Evolutionary conservation across 2,113 vertebrate genomes (phyloP), one percentile per base, ranked within the genome.

Genomic region (Scytalopus superciliaris): DNA sequence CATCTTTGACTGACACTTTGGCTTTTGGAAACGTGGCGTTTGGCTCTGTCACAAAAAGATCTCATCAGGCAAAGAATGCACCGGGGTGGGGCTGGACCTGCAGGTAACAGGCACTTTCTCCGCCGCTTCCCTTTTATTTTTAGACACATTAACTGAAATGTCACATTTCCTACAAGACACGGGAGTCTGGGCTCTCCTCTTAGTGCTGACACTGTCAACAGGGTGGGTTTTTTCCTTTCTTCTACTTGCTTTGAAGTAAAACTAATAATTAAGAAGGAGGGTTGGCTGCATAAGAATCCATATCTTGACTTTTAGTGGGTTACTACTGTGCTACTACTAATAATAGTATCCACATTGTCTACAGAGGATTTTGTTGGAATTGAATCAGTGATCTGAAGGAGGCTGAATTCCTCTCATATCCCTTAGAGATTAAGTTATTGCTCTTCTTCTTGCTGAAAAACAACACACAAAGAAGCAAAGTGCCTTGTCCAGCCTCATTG

Each of bases 211-310:
- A 22, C 64, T 59, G 75, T 69, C 91, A 89, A 83, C 87, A 88
- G 56, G 42, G 16, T 33, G 57, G 10, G 55, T 47, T 57, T 72
- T 45, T 37, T 14, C 12, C 3, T 1, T 17, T 72, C 64, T 75
- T 27, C 74, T 79, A 9, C 52, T 78, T 4, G 21, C 93, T 97
- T 93, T 97, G 93, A 97, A 96, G 95, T 90, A 75, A 93, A 93
- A 83, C 75, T 63, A 27, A 3, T 90, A 96, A 97, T 94, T 94
- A 96, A 90, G 69, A 14, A 89, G 50, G 55, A 93, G 75, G 82
- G 13, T 44, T 39, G 67, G 19, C 68, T 56, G 16, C 35, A 52
- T 47, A 55, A 35, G 94, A 56, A 88, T 60, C 68, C 68, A 21
- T 40, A 5, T 3, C 45, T 67, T 57, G 57, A 30, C 77, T 86